Evolutionary conservation across 2,797 vertebrate species (phyloP).

Genomic region (Pteronotus mesoamericanus): DNA sequence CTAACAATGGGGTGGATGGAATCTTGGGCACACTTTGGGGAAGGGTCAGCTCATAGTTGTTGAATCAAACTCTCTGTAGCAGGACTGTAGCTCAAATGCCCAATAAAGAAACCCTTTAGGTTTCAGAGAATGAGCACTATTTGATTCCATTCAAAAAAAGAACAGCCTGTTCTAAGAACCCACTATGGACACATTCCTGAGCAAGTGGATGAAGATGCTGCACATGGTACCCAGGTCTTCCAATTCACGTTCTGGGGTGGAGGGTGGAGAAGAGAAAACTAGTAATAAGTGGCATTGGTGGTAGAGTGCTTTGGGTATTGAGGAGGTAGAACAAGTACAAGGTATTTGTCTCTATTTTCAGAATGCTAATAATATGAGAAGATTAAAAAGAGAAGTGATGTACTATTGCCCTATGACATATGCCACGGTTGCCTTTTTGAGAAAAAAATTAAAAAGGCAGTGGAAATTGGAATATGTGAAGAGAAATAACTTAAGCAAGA

Average conservation of each 20-base stretch:
- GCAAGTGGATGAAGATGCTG: neutral
- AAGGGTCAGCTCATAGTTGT: neutral
- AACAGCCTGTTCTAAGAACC: neutral
- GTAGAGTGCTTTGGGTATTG: neutral
- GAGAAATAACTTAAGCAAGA: neutral
- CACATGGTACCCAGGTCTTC: neutral
- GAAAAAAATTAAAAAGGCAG: neutral
- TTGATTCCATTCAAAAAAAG: neutral
- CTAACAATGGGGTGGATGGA: neutral
- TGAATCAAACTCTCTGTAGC: neutral
- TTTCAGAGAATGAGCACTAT: neutral
- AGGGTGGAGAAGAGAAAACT: neutral
- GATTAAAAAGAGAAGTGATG: neutral
- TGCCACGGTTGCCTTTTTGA: neutral
- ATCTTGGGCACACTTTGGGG: neutral
- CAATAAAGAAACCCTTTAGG: neutral
- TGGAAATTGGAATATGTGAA: neutral
- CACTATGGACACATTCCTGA: neutral
- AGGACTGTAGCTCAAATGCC: neutral
- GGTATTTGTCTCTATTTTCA: neutral
- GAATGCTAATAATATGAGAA: slow-evolving; percentile 1
- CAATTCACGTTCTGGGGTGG: neutral
- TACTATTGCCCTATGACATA: neutral
- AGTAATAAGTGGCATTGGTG: neutral
- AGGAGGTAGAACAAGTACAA: neutral